Evolutionary conservation across 2,113 vertebrate genomes (phyloP), one percentile per base, ranked within the genome.

Genomic region (Xenotilapia flavipinnis): DNA sequence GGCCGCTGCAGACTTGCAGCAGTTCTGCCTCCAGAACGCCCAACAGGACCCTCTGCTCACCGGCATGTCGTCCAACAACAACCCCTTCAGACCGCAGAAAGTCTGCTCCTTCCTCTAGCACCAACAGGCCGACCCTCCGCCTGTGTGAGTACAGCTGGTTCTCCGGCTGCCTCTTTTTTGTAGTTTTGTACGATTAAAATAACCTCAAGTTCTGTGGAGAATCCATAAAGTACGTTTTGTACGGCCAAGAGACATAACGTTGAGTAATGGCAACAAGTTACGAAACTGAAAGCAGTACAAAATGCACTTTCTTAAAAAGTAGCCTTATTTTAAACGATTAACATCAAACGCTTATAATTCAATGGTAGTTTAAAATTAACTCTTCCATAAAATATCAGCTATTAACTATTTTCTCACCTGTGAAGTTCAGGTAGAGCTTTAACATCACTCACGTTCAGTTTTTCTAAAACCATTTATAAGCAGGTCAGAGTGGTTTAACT

Each of bases 11-110:
- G 99, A 99, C 90, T 94, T 99, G 90, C 98, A 99, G 96, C 98
- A 99, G 51, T 99, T 99, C 86, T 99, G 98, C 93, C 95, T 99
- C 62, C 98, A 99, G 94, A 97, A 99, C 60, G 98, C 98, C 33
- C 97, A 97, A 53, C 98, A 99, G n/a, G 98, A 99, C 93, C 98
- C 99, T n/a, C 93, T 99, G 55, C 96, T 99, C 91, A 99, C 97
- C 68, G 98, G 98, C 89, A 97, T 99, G 83, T 98, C 98, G 15
- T 98, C 98, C 40, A 98, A 97, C 95, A 99, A 96, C 94, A 99
- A 99, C 94, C 99, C 98, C 38, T 99, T 99, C 95, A 97, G 98
- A 93, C 98, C 98, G 85, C 98, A 98, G 91, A 99, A 98, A 96
- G 97, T 99, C 87, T 99, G 98, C 95, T 98, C 98, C 21, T 99